Base-by-base conservation (phyloP, 1,140 invertebrate species). In the Bombus soroeensis region DNA sequence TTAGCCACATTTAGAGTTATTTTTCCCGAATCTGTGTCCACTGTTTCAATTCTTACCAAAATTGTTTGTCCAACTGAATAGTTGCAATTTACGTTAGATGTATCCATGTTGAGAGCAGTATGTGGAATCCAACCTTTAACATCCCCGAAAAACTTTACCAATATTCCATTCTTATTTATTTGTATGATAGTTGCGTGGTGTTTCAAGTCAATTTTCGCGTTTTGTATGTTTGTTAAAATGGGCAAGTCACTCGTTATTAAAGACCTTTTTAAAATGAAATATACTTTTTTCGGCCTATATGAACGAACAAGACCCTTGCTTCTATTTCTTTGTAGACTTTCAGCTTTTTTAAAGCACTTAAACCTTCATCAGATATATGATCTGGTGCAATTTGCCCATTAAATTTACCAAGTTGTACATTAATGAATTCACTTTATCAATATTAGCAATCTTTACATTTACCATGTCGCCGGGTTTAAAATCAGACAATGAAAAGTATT, bases 31-130 rank as follows among this genome's bases (percentile, higher is more conserved):
- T 94, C 86, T 1, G 91, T 34, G 18, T 96, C 90, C 3, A 96
- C 93, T 5, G 85, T 81, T n/a, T 95, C 87, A 25, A 96, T 94
- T 3, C 93, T 94, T 47, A 95, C 95, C n/a, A 93, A 93, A 39
- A 97, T 95, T 43, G 96, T 96, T 93, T 97, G 96, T 62, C 97
- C 97, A 18, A 95, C 84, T 66, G 96, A 95, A 89, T 97, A 97
- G 93, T 83, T 95, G 93, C 81, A 94, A 47, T 81, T 96, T 90
- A 84, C 94, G 89, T n/a, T 86, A 86, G 96, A 84, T 0, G 94
- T 94, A 43, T 96, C 91, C 74, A 95, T 93, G 37, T 95, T 95
- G 1, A 97, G 93, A 78, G 96, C 95, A 9, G 94, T 92, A 2
- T 92, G 94, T 57, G 96, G 95, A 3, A 97, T 92, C 86, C 95